These are phyloP conservation scores for Thyatira batis DNA, from an alignment of 2,888 invertebrate species.

Conservation along the genomic window DNA sequence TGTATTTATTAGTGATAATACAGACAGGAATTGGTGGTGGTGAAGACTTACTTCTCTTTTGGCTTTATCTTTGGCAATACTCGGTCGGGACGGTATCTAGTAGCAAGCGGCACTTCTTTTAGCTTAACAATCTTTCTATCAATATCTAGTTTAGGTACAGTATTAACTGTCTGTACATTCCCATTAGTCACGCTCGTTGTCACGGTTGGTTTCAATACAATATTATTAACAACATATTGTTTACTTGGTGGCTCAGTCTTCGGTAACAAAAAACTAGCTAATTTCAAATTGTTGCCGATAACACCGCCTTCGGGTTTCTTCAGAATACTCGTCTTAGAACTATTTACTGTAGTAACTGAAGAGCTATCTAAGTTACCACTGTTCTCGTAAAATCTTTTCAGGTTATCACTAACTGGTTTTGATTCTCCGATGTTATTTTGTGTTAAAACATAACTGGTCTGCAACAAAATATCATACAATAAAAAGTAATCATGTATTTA, in stretches of 20 bases:
- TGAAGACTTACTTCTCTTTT: slow-evolving; percentile 67
- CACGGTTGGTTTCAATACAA: slow-evolving; percentile 55
- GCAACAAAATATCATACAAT: slow-evolving; percentile 32
- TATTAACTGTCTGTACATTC: slow-evolving; percentile 33
- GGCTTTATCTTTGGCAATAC: slow-evolving; percentile 70
- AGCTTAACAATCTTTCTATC: slow-evolving; percentile 70
- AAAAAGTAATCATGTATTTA: slow-evolving; percentile 20
- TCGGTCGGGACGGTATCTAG: slow-evolving; percentile 46
- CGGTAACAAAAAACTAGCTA: slow-evolving; percentile 69
- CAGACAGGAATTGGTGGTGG: too few species aligned
- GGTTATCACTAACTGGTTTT: slow-evolving; percentile 67
- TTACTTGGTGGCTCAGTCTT: slow-evolving; percentile 55
- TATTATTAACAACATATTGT: slow-evolving; percentile 48
- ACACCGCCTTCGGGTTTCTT: slow-evolving; percentile 54
- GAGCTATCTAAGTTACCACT: slow-evolving; percentile 73
- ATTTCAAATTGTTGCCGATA: slow-evolving; percentile 67
- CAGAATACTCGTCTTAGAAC: slow-evolving; percentile 47
- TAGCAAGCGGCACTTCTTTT: slow-evolving; percentile 53
- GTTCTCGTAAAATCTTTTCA: slow-evolving; percentile 76
- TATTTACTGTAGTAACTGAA: slow-evolving; percentile 40
- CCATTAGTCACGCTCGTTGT: slow-evolving; percentile 33
- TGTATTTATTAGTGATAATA: too few species aligned
- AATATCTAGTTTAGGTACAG: slow-evolving; percentile 59
- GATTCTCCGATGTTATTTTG: slow-evolving; percentile 48
- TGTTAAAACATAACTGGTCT: slow-evolving; percentile 64